Percentiles rank a stretch among this genome's conserved stretches.
Conservation (phyloP, 1,140 invertebrate genomes). For the Venustaconcha ellipsiformis region DNA sequence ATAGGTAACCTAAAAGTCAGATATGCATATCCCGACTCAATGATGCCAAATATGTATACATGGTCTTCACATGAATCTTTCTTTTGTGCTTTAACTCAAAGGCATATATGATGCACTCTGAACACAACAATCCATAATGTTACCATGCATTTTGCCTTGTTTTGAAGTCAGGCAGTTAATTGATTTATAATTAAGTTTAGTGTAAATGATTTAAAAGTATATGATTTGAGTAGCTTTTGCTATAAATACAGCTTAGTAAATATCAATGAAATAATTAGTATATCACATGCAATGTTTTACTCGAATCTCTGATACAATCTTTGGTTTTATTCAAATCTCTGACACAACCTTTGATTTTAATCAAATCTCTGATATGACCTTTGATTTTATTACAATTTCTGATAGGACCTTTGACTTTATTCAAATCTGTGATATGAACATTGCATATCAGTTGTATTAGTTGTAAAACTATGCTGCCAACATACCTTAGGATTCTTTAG, state of each 20-base stretch:
- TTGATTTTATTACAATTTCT: not conserved
- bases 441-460: not conserved
- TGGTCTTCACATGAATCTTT: not conserved
- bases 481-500: conserved; percentile 61
- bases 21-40: not conserved
- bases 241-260: conserved; percentile 1
- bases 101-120: not conserved
- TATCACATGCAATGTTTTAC: not conserved
- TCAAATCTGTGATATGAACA: not conserved
- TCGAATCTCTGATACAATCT: too few species aligned
- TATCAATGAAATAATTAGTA: not conserved
- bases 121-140: too few species aligned
- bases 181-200: too few species aligned
- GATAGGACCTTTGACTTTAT: not conserved
- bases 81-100: not conserved
- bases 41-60: not conserved
- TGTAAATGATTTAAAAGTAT: not conserved
- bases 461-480: not conserved
- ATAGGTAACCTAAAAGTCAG: not conserved
- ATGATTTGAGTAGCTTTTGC: not conserved
- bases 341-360: too few species aligned
- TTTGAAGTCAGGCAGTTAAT: too few species aligned
- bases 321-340: too few species aligned
- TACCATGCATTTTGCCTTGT: too few species aligned
- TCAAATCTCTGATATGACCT: too few species aligned